Conservation (phyloP, 37 sponge, comb jelly and placozoan genomes). For the Agelas oroides region DNA sequence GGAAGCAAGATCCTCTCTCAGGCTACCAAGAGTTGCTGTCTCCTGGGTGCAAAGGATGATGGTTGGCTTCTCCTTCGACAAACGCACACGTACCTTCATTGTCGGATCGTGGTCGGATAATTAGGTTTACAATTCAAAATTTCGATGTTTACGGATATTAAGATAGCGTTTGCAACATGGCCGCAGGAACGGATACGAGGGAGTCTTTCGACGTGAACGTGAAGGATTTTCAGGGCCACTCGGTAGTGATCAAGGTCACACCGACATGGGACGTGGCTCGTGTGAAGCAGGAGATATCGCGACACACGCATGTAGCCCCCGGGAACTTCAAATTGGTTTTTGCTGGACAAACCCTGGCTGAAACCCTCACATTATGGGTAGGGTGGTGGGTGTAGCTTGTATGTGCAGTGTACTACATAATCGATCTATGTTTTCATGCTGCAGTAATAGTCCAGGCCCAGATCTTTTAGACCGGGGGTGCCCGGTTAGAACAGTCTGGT, state of each 20-base stretch:
- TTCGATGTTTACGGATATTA: neutral
- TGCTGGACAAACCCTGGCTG: slow-evolving; percentile 51
- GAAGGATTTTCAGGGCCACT: slow-evolving; percentile 45
- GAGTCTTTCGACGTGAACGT: slow-evolving; percentile 59
- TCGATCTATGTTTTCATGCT: neutral
- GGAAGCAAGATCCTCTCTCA: too few relatives aligned
- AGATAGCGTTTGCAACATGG: neutral
- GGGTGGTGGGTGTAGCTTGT: too few relatives aligned
- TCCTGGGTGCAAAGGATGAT: too few relatives aligned
- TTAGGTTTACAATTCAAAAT: neutral
- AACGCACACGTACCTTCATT: too few relatives aligned
- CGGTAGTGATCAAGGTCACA: slow-evolving; percentile 35
- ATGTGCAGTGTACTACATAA: neutral
- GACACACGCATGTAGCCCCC: neutral
- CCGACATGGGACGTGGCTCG: slow-evolving; percentile 43
- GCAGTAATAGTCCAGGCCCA: neutral
- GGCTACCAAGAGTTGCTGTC: too few relatives aligned
- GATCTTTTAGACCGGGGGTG: neutral
- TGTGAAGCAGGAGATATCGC: slow-evolving; percentile 57
- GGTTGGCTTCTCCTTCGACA: too few relatives aligned
- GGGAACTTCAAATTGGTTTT: slow-evolving; percentile 50
- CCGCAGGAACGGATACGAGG: too few relatives aligned
- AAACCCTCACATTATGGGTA: slow-evolving; percentile 29
- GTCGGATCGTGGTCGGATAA: too few relatives aligned
- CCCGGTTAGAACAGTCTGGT: neutral